Evolutionary conservation across 2,113 vertebrate species (phyloP).

Genomic region (Talpa occidentalis): DNA sequence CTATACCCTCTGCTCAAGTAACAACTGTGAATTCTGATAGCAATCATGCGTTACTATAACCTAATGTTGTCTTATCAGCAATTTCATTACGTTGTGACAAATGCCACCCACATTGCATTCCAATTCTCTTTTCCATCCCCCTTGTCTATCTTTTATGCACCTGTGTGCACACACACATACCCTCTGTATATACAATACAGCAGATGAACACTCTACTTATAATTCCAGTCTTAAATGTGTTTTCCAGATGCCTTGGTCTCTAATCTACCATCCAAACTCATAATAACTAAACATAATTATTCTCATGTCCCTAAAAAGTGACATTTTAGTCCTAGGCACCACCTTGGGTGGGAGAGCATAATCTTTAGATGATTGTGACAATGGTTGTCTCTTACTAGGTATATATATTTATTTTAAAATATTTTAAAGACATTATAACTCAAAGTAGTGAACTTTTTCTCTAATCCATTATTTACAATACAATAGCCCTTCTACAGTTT

Average conservation of each 20-base stretch:
- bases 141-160: background rate
- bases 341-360: background rate
- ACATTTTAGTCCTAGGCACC: background rate
- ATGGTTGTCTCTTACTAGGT: background rate
- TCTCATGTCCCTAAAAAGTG: background rate
- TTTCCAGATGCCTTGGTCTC: background rate
- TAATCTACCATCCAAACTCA: background rate
- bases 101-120: background rate
- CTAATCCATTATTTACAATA: conserved; percentile 1
- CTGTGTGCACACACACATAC: background rate
- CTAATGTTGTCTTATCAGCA: background rate
- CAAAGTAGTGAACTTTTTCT: background rate
- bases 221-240: background rate
- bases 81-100: background rate
- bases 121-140: background rate
- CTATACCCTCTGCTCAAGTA: background rate
- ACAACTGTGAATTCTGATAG: background rate
- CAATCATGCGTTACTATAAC: background rate
- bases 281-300: background rate
- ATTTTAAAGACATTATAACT: background rate
- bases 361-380: background rate
- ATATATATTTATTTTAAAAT: background rate
- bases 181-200: background rate
- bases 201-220: background rate
- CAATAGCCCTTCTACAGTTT: conserved; percentile 39